Base-by-base conservation (phyloP, 2,113 vertebrate species). In the Leptodactylus fuscus region DNA sequence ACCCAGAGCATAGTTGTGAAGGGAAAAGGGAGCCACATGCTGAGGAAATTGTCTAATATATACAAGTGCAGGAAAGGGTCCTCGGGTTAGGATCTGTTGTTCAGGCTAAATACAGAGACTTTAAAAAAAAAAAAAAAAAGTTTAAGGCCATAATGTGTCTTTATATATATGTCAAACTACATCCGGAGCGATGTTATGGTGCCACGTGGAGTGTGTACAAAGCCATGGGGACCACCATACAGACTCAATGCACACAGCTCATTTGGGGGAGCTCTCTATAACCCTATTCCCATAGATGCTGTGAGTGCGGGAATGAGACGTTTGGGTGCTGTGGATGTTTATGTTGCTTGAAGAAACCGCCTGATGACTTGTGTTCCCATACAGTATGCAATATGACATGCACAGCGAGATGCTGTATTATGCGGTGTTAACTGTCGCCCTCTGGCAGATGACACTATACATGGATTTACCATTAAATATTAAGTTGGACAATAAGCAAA, bases 391-490 rank as follows among this genome's bases (percentile, higher is more conserved):
- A 69, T 69, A 36, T 1, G 34, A 38, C 62, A 67, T 29, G 62
- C 62, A 34, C 65, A 13, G 34, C 32, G 34, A 69, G 65, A 36
- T 69, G 16, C 22, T 69, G 27, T 22, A 4, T 38, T 36, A 69
- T 38, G 65, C 4, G 32, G 65, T 32, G 65, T 34, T 69, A 22
- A 34, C 65, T 69, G 65, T 69, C 18, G 16, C 65, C 65, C 34
- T 32, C 65, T 69, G 65, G 65, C 65, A 69, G 18, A 69, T 22
- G 32, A 69, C 18, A 69, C 34, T 69, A 22, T 69, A 38, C 65
- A 69, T 69, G 65, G 5, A 36, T 69, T 69, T 69, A 69, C 65
- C 65, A 69, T 69, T 36, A 69, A 69, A 38, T 69, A 69, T 69
- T 69, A 69, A 69, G 38, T 69, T 69, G 32, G 65, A 69, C 65